Evolutionary conservation across 2,113 vertebrate genomes (phyloP).

Genomic region (Neotragus pygmaeus): DNA sequence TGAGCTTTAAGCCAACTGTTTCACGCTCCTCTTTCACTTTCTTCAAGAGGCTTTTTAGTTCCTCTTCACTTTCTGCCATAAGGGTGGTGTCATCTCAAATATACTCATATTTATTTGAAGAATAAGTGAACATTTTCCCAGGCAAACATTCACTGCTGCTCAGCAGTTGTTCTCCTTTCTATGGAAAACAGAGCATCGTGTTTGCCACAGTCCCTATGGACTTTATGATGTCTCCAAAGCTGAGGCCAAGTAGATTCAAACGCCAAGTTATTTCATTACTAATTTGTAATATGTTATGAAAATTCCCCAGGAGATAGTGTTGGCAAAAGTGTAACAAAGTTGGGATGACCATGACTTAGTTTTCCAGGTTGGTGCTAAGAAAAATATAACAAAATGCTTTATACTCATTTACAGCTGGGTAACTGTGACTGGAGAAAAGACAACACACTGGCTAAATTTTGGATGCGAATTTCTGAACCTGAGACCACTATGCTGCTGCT

Average conservation of each 20-base stretch:
- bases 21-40: too few species aligned
- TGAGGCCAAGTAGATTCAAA: not conserved
- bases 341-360: not conserved
- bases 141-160: not conserved
- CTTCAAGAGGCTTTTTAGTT: too few species aligned
- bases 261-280: not conserved
- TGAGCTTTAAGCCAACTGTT: too few species aligned
- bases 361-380: not conserved
- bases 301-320: not conserved
- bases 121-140: not conserved
- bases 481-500: not conserved
- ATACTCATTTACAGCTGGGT: not conserved
- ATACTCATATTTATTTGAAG: not conserved
- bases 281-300: not conserved
- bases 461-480: not conserved
- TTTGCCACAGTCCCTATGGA: not conserved
- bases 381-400: not conserved
- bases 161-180: not conserved
- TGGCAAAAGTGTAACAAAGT: not conserved
- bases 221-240: not conserved
- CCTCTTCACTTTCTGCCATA: too few species aligned
- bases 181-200: not conserved
- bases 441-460: not conserved
- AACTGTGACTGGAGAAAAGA: not conserved
- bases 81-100: not conserved